Base-by-base conservation (phyloP, 23 tunicate genomes). In the Trididemnum clinides region DNA sequence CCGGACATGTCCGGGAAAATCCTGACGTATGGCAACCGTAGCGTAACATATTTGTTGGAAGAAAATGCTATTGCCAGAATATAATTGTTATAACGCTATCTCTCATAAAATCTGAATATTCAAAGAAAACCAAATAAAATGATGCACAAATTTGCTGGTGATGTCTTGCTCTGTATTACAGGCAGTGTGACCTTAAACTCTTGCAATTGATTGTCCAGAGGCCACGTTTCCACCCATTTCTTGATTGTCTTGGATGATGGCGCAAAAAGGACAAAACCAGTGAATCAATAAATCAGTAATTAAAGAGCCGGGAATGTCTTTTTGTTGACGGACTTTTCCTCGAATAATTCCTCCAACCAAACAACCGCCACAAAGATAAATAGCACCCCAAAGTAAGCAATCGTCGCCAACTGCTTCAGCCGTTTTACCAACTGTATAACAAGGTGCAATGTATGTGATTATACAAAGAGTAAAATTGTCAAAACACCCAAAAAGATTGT, bases 391-490 rank as follows among this genome's bases (percentile, higher is more conserved):
- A 20, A 81, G 27, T 22, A 64, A 49, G 64, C 90, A 86, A 34
- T 37, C 33, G 4, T 86, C 90, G 1, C 96, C 96, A 5, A 91
- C 73, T 2, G 90, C 84, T 71, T 91, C 96, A 1, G 96, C 96
- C 1, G 96, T 91, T 76, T 86, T 81, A 30, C 96, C 96, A 15
- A 91, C 71, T 2, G 84, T 82, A 51, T 86, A 91, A 78, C 90
- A 91, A 5, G 96, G 96, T 1, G 71, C 51, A 28, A 91, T 58
- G 72, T 74, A 86, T 12, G 88, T 72, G 44, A 91, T 74, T 10
- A 91, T 81, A 78, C 96, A 91, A 0, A 86, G 34, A 21, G 84
- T 65, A 77, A 87, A 91, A 80, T 91, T 86, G 84, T 91, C 96
- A 51, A 91, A 91, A 30, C 96, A 91, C 0, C 96, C 90, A 58